Conservation (phyloP, 2,797 vertebrate genomes). For the Rallus crepitans region DNA sequence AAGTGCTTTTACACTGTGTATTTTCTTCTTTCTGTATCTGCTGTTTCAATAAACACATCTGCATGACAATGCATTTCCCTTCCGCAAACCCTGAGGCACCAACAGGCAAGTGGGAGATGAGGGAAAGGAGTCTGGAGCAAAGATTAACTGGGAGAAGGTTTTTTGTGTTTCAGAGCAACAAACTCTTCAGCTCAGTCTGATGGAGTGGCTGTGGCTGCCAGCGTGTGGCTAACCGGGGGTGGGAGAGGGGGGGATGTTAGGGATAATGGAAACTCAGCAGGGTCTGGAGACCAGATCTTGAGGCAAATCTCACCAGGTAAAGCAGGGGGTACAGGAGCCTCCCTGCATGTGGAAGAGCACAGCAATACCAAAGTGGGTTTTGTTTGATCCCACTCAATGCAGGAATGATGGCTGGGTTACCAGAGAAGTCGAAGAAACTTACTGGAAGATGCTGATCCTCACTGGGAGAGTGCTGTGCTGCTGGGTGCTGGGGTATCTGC, state of each 20-base stretch:
- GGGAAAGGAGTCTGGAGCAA: background rate
- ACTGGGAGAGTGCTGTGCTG: background rate
- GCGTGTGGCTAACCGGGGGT: rapidly evolving
- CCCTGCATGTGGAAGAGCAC: background rate
- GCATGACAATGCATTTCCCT: background rate
- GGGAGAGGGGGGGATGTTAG: background rate
- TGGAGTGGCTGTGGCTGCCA: background rate
- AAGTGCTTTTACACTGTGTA: background rate
- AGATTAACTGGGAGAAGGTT: background rate
- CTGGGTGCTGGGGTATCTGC: background rate
- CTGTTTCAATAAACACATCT: background rate
- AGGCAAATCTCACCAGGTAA: background rate
- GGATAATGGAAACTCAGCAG: background rate
- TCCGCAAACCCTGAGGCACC: background rate
- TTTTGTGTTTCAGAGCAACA: background rate
- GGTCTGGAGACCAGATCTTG: background rate
- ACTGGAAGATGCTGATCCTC: background rate
- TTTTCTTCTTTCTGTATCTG: background rate
- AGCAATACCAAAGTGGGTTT: rapidly evolving
- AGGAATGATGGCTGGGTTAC: background rate
- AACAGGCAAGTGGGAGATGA: background rate
- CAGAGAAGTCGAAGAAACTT: background rate
- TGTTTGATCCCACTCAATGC: background rate
- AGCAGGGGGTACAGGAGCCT: background rate
- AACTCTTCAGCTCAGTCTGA: background rate